Conservation (phyloP, 2,797 vertebrate genomes). For the Alcedo quadribrachys region DNA sequence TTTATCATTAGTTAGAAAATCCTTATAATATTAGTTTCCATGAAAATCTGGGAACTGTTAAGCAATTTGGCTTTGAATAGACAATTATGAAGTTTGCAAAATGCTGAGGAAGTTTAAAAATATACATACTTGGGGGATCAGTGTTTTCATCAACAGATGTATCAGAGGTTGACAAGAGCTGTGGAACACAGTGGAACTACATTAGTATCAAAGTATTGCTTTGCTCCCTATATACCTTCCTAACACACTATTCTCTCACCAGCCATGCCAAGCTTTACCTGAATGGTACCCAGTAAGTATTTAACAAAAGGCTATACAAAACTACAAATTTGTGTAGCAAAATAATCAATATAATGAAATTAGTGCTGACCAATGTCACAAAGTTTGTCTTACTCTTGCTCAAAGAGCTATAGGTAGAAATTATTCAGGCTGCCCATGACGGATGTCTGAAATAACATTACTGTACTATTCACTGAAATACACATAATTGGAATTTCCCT, state of each 20-base stretch:
- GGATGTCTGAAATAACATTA: background rate
- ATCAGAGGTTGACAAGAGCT: conserved; percentile 93
- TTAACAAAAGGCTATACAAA: background rate
- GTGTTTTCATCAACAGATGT: conserved; percentile 86
- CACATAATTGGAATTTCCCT: background rate
- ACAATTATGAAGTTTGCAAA: background rate
- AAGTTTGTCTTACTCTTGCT: background rate
- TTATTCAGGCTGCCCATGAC: background rate
- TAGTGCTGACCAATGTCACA: background rate
- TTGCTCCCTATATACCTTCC: background rate
- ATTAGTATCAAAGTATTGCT: background rate
- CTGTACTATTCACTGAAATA: background rate
- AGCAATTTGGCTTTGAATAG: background rate
- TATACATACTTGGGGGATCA: conserved; percentile 89
- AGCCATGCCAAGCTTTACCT: background rate
- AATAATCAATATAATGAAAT: background rate
- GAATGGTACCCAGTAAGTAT: background rate
- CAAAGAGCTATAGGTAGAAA: background rate
- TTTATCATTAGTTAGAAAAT: background rate
- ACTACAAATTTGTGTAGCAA: background rate
- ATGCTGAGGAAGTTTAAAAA: background rate
- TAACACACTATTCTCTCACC: background rate
- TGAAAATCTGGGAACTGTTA: background rate
- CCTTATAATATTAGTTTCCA: background rate
- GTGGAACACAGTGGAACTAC: conserved; percentile 6